Evolutionary conservation across 1,140 invertebrate genomes (phyloP), one percentile per base, ranked within the genome.

Genomic region (Sarcophaga bullata): DNA sequence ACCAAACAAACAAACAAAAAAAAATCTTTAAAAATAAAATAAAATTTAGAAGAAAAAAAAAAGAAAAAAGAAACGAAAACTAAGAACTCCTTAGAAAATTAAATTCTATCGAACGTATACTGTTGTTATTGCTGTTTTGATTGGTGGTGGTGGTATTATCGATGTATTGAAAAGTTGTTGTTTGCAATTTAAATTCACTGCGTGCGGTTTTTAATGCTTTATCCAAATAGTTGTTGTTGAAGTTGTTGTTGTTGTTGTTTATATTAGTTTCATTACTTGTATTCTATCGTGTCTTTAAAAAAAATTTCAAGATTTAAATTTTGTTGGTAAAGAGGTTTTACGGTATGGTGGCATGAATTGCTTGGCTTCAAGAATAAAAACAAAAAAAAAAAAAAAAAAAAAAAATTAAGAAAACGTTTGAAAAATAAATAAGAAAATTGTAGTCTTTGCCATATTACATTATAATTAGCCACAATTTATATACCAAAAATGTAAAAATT

Each of bases 391-490:
- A 13, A 13, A 58, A 58, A 2, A 3, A 7, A 58, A 58, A 58
- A 7, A n/a, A 58, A 58, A 58, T 58, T 58, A 58, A n/a, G n/a
- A 58, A 58, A 58, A 58, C n/a, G 54, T n/a, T 72, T 25, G 0
- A 25, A 72, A 25, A 19, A 72, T 7, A 25, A 25, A 72, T 4
- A 72, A 72, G 25, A 72, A 46, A 76, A 78, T 50, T 52, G 75
- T 78, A 50, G 75, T 78, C 49, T 78, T 78, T 52, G 47, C 75
- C 75, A 78, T 78, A 78, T 50, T 78, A 78, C 75, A 78, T 73
- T 81, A 62, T 81, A 81, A 81, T 81, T 81, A 81, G 62, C 62
- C 47, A 81, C 62, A 73, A 81, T 81, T 81, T 81, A 81, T 81
- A 48, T 68, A 81, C 54, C 80, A 81, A 72, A 81, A 81, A 72